Evolutionary conservation across 2,113 vertebrate species (phyloP), one percentile per base, ranked within the genome.

Genomic region (Mustela lutreola): DNA sequence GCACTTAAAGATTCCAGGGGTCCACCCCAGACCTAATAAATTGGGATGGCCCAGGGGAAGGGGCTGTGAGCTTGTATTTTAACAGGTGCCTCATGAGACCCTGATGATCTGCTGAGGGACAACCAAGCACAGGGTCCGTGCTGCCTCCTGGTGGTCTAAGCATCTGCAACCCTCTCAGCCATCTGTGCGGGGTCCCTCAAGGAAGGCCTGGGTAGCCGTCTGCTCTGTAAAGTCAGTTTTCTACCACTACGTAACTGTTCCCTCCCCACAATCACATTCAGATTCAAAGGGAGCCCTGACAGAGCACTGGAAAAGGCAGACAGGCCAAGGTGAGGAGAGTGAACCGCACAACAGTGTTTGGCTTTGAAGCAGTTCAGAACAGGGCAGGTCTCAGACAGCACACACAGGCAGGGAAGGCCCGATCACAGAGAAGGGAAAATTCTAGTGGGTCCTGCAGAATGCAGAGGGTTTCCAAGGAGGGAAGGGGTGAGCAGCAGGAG

Each of bases 81-180:
- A 88, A 45, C 11, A 48, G 70, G 24, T 42, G 33, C 39, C 21
- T 53, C 15, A 0, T 31, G 65, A 14, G 58, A 67, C 22, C 70
- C 83, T 15, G 12, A 14, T 1, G 65, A 86, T n/a, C 86, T 63
- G 85, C 67, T 42, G 8, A 11, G 6, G 63, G 36, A n/a, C 33
- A 11, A 56, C 58, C 24, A 4, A 28, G 28, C 0, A 2, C 7
- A 5, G 24, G 3, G 50, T 18, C 45, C 28, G 14, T 0, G 16
- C 15, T 62, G 60, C 24, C 42, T 84, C 85, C 21, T 36, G 19
- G 2, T 7, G 11, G 71, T 58, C 58, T 36, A 21, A 33, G 73
- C 14, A 18, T 76, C 28, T 19, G 33, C 63, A 50, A 7, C 0
- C 3, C 62, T 88, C 36, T 58, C 11, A 56, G 87, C 4, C 36